phyloP scores from a whole-genome alignment of 1,140 invertebrate species.

The Ceratosolen solmsi region DNA sequence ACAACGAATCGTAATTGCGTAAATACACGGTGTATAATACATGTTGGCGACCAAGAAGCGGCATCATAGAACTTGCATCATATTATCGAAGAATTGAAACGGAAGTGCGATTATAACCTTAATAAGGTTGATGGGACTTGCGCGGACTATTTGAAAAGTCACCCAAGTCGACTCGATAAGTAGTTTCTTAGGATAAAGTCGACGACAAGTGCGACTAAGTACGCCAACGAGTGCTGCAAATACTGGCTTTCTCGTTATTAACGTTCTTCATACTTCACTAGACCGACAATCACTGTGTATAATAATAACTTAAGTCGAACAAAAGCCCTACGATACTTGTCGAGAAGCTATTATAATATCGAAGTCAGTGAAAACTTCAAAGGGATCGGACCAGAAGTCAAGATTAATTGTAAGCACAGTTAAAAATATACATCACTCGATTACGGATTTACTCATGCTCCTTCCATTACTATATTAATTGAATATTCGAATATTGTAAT shows the following conservation, averaged over 20 bases:
- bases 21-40: conserved; percentile 29
- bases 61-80: too few species aligned
- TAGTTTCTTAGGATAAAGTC: conserved; percentile 24
- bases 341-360: background rate
- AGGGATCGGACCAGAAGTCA: too few species aligned
- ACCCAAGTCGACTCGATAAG: background rate
- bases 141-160: conserved; percentile 11
- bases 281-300: background rate
- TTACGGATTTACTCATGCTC: too few species aligned
- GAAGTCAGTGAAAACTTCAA: too few species aligned
- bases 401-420: too few species aligned
- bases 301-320: background rate
- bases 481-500: too few species aligned
- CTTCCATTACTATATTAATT: too few species aligned
- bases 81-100: background rate
- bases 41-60: too few species aligned
- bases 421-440: too few species aligned
- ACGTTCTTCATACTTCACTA: background rate
- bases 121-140: conserved; percentile 3
- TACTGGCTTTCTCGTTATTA: background rate
- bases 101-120: conserved; percentile 38
- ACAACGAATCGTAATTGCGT: conserved; percentile 24
- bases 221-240: background rate
- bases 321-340: background rate
- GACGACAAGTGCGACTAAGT: background rate